Evolutionary conservation across 2,797 vertebrate species (phyloP).

Genomic region (Phalanger gymnotis): DNA sequence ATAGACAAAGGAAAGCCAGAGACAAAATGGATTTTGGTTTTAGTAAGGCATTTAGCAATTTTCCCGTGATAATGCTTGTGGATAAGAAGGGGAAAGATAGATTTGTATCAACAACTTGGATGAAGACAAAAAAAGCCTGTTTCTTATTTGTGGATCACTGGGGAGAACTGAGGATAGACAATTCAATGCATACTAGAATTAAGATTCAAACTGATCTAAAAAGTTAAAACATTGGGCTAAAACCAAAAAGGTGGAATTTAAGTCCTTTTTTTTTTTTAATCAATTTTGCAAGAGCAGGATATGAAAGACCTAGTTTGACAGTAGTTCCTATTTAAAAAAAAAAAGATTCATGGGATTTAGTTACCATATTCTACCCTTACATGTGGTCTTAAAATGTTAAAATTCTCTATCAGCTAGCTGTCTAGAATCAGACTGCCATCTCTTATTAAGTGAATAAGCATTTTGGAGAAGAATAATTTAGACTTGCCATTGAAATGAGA

Average conservation of each 20-base stretch:
- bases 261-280: slow-evolving; percentile 2
- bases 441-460: not conserved
- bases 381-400: not conserved
- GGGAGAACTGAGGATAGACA: not conserved
- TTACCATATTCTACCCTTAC: not conserved
- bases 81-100: not conserved
- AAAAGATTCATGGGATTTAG: not conserved
- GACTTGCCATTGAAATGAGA: not conserved
- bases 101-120: not conserved
- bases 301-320: not conserved
- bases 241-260: not conserved
- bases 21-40: not conserved
- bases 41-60: not conserved
- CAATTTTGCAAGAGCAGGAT: not conserved
- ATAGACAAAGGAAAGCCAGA: not conserved
- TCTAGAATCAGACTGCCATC: not conserved
- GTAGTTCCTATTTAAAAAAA: not conserved
- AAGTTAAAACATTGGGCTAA: not conserved
- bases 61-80: not conserved
- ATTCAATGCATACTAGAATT: not conserved
- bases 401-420: not conserved
- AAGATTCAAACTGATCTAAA: not conserved
- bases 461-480: not conserved
- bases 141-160: not conserved
- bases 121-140: not conserved